Evolutionary conservation across 2,888 invertebrate genomes (phyloP), one percentile per base, ranked within the genome.

Genomic region (Pachydiplax longipennis): DNA sequence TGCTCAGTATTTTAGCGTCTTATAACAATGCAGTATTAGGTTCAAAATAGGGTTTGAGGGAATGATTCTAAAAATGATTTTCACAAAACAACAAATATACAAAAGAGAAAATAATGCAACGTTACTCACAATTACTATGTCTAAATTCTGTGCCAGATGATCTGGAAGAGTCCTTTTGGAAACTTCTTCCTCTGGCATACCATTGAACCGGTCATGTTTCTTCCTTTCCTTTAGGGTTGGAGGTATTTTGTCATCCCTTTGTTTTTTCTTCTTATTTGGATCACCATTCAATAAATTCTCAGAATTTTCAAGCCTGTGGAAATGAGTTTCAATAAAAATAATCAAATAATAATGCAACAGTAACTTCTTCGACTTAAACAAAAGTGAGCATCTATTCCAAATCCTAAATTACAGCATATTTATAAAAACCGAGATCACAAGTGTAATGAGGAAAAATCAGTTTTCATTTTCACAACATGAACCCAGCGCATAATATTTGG

Each of bases 111-210:
- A 31, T 65, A 53, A 2, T 18, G 3, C 53, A 53, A 1, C 1
- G 12, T 15, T 95, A 97, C 98, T 98, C 96, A 99, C 99, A 96
- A 99, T 99, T 94, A 99, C 97, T 95, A 99, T 99, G 95, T 99
- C 99, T 94, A 99, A 96, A 95, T 98, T 98, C 94, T 97, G 96
- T 53, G 97, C 96, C 92, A 99, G 96, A 94, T 99, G 98, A 95
- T 99, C 99, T 91, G 99, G 99, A 94, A 99, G 96, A 92, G 98
- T 97, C 93, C 98, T 96, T 93, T 98, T 97, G 91, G 98, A 96
- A 83, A 99, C 98, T 95, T 99, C 99, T 94, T 99, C 99, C 94
- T 99, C 99, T 91, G 98, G 97, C 97, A 99, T 97, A 91, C 98
- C 98, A 95, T 98, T 98, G 95, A 98, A 98, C 92, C 98, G 96